These are phyloP conservation scores for Hafferia zeledoni DNA, from an alignment of 2,797 vertebrate genomes.

Conservation along the genomic window DNA sequence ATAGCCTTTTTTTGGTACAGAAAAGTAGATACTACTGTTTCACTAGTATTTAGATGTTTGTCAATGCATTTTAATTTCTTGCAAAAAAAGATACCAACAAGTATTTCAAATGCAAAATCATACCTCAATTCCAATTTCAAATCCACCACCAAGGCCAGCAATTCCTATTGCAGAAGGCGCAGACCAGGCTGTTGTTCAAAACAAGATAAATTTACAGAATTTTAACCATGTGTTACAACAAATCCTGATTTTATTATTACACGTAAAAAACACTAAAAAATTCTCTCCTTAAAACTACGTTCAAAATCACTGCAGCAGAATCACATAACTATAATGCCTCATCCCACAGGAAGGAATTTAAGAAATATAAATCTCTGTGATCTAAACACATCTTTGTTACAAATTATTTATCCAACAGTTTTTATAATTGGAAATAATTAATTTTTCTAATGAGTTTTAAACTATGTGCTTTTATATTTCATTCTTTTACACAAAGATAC, in stretches of 20 bases:
- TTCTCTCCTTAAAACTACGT: neutral
- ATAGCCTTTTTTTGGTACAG: neutral
- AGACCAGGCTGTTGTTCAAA: slow-evolving; percentile 87
- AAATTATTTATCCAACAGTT: neutral
- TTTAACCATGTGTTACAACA: neutral
- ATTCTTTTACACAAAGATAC: neutral
- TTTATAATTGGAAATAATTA: neutral
- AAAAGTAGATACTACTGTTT: neutral
- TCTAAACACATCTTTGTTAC: neutral
- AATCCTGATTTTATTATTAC: neutral
- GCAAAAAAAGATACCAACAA: slow-evolving; percentile 14
- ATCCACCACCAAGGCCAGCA: slow-evolving; percentile 95
- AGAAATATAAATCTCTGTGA: neutral
- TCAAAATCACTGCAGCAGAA: neutral
- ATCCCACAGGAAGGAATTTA: neutral
- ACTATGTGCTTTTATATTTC: neutral
- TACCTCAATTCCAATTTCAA: slow-evolving; percentile 97
- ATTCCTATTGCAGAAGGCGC: slow-evolving; percentile 96
- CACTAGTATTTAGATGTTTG: neutral
- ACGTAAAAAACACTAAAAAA: neutral
- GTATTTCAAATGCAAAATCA: neutral
- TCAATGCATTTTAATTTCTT: neutral
- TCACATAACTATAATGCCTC: neutral
- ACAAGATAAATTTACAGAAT: neutral
- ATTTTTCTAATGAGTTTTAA: neutral